These are phyloP conservation scores for Nothobranchius kuhntae DNA, from an alignment of 2,113 vertebrate genomes.

Conservation along the genomic window DNA sequence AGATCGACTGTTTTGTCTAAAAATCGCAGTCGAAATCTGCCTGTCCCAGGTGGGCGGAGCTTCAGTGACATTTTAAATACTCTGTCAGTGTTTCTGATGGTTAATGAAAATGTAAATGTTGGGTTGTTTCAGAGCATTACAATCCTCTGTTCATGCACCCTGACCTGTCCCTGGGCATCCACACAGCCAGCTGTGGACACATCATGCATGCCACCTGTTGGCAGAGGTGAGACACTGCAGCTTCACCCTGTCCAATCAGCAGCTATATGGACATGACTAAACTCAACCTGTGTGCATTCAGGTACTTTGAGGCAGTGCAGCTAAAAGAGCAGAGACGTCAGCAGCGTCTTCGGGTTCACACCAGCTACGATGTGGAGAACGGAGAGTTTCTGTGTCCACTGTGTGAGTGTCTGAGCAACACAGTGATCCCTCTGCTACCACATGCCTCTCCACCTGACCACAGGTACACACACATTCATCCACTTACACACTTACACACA, in stretches of 20 bases:
- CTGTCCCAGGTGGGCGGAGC: conserved; percentile 83
- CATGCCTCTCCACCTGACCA: conserved; percentile 61
- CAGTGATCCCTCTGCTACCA: conserved; percentile 94
- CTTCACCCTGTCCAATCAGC: background rate
- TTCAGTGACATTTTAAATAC: background rate
- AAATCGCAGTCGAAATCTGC: conserved; percentile 82
- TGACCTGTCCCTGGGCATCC: conserved; percentile 91
- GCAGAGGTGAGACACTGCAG: conserved; percentile 86
- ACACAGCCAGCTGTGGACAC: conserved; percentile 97
- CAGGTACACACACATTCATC: conserved; percentile 22
- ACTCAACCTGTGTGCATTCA: conserved; percentile 52
- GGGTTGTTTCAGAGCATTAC: conserved; percentile 80
- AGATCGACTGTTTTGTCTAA: conserved; percentile 95
- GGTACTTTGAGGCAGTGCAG: conserved; percentile 98
- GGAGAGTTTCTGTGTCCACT: conserved; percentile 97
- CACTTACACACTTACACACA: background rate
- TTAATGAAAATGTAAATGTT: background rate
- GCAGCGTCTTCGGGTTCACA: conserved; percentile 92
- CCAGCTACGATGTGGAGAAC: conserved; percentile 96
- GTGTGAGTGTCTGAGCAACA: conserved; percentile 97
- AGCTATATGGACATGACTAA: background rate
- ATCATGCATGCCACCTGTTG: conserved; percentile 98
- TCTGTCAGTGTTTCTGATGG: background rate
- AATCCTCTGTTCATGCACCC: conserved; percentile 94
- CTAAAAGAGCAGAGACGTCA: conserved; percentile 95